Percentiles rank a stretch among this genome's conserved stretches.
Evolutionary conservation across 2,797 vertebrate genomes (phyloP).

Genomic region (Pseudocheirus occidentalis): DNA sequence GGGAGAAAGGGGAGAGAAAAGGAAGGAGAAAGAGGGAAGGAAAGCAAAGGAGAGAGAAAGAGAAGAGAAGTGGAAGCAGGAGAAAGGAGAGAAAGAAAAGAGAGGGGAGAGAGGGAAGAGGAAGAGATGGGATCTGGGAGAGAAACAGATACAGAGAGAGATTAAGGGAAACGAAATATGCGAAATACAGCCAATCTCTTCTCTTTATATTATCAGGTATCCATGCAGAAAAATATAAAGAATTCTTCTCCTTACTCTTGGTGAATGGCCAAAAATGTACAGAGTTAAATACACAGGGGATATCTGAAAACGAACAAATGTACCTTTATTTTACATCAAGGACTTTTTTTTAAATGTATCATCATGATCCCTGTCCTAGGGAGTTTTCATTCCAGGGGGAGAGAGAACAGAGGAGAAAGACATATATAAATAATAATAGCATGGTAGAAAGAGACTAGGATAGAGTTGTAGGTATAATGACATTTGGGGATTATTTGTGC

Average conservation of each 20-base stretch:
- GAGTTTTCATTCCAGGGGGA: not conserved
- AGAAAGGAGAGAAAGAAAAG: too few relatives aligned
- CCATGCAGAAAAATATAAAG: not conserved
- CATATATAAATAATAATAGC: not conserved
- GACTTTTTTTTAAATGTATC: not conserved
- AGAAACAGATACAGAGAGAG: not conserved
- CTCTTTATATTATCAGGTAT: not conserved
- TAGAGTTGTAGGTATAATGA: not conserved
- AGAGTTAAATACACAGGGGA: not conserved
- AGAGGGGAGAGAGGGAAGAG: too few relatives aligned
- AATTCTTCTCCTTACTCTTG: not conserved
- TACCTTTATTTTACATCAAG: not conserved
- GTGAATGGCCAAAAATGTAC: not conserved
- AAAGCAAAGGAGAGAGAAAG: too few relatives aligned
- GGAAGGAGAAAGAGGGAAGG: not conserved
- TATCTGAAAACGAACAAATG: not conserved
- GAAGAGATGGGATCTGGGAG: not conserved
- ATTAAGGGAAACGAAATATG: not conserved
- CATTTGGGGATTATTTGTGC: slow-evolving; percentile 2
- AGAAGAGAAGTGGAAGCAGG: not conserved
- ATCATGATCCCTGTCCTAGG: not conserved
- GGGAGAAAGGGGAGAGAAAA: not conserved
- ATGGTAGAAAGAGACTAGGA: not conserved
- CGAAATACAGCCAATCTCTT: not conserved
- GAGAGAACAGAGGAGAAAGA: not conserved